phyloP scores from a whole-genome alignment of 2,797 vertebrate species.

The Emydoidea blandingii region DNA sequence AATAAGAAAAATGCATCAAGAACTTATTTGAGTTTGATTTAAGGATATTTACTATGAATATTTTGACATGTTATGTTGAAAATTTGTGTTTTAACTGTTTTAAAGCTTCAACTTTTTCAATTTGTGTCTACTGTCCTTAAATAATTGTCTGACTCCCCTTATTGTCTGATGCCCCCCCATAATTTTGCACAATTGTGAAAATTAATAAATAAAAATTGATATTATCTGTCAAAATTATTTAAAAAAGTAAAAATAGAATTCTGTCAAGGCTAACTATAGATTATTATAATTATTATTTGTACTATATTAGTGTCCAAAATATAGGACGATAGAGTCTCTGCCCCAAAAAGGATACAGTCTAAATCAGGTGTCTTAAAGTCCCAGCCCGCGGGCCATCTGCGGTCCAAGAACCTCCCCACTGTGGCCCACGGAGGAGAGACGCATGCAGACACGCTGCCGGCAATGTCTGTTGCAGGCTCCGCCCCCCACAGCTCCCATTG shows the following conservation, averaged over 20 bases:
- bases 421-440: too few species aligned
- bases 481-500: too few species aligned
- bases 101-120: too few species aligned
- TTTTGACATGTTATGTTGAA: background rate
- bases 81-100: background rate
- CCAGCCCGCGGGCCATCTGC: too few species aligned
- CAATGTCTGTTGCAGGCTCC: too few species aligned
- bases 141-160: background rate
- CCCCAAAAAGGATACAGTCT: background rate
- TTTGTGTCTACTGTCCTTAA: background rate
- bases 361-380: background rate
- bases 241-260: too few species aligned
- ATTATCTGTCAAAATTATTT: too few species aligned
- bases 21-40: too few species aligned
- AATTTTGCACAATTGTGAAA: background rate
- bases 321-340: background rate
- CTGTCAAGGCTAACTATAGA: too few species aligned
- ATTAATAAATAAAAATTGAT: background rate
- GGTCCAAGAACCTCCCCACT: too few species aligned
- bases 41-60: background rate
- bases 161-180: too few species aligned
- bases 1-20: background rate
- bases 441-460: too few species aligned
- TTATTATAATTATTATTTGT: background rate
- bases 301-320: background rate